Base-by-base conservation (phyloP, 2,888 invertebrate species). In the Maniola hyperantus region DNA sequence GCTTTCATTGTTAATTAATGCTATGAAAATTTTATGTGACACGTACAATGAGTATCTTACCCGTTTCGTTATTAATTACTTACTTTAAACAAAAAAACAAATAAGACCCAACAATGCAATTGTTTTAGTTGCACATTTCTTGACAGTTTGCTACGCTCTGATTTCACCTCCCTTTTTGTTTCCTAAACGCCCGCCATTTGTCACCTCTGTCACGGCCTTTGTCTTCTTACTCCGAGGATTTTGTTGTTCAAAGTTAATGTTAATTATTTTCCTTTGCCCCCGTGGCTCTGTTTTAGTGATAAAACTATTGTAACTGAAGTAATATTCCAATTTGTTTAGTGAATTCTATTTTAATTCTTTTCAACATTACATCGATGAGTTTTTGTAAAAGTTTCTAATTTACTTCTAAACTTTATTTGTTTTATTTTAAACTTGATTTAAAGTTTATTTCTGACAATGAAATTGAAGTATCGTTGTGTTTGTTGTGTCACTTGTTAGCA, bases 171-270 rank as follows among this genome's bases (percentile, higher is more conserved):
- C 68, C 74, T 15, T 77, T 78, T 80, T 76, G 79, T 75, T 73
- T 67, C 71, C 74, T 73, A 75, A 78, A 74, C 73, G 74, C 73
- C 73, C 71, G 64, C 72, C 76, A 82, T 82, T 83, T 79, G 81
- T 81, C 81, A 79, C 74, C 75, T 73, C 76, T 74, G 75, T 75
- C 73, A 71, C 71, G 67, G 75, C 81, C 74, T 79, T 83, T 83
- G 81, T 82, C 78, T 82, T 74, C 75, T 73, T 75, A 74, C 75
- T 79, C 76, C 76, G 72, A 75, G 77, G 79, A 79, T 79, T 80
- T 79, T 78, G 77, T 78, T 79, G 79, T 79, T 73, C 74, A 71
- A 68, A 62, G 57, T 68, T 61, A 68, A 68, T 67, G 39, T 58
- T 26, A 54, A 65, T 62, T 59, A 50, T 64, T 59, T 65, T 53